Conservation (phyloP, 2,113 vertebrate species). For the Budorcas taxicolor region DNA sequence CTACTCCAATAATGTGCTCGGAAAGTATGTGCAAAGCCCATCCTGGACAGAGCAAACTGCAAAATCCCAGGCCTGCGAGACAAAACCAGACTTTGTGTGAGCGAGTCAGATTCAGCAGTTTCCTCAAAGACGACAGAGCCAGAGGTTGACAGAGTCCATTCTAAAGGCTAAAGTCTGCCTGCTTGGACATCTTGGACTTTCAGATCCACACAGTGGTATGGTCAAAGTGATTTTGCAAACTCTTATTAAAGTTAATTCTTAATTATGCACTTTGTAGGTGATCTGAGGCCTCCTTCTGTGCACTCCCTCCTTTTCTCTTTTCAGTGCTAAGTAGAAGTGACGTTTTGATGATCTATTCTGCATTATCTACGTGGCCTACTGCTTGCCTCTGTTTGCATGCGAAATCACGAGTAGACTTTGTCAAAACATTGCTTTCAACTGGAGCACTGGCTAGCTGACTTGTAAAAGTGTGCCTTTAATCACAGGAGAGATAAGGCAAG, state of each 20-base stretch:
- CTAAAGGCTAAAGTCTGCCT: not conserved
- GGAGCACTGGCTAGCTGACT: not conserved
- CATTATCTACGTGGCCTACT: not conserved
- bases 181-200: not conserved
- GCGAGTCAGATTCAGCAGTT: not conserved
- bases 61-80: not conserved
- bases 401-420: not conserved
- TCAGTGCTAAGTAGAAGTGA: not conserved
- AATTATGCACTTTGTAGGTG: conserved; percentile 17
- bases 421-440: not conserved
- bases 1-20: not conserved
- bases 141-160: not conserved
- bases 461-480: not conserved
- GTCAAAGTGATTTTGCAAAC: not conserved
- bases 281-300: not conserved
- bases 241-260: conserved; percentile 24
- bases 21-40: not conserved
- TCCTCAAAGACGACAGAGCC: not conserved
- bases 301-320: not conserved
- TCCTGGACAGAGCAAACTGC: not conserved
- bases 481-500: not conserved
- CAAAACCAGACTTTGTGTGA: not conserved
- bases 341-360: not conserved
- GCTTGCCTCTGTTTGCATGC: not conserved
- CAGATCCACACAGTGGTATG: not conserved